phyloP scores from a whole-genome alignment of 2,888 invertebrate species.

The Amphimallon solstitiale region DNA sequence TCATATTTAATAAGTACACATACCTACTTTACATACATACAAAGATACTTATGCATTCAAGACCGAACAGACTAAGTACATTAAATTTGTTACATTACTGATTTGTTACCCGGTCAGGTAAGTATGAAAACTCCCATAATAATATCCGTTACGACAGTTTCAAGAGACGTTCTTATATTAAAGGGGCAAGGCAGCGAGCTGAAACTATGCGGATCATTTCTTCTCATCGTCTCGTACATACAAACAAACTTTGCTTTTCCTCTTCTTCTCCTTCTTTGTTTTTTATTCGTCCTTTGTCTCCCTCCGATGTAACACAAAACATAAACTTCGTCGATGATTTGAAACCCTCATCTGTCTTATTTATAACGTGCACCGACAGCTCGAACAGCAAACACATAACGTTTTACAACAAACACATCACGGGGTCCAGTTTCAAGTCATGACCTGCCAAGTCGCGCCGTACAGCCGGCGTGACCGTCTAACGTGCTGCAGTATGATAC shows the following conservation, averaged over 20 bases:
- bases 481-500: slow-evolving; percentile 17
- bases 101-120: slow-evolving; percentile 26
- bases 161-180: slow-evolving; percentile 15
- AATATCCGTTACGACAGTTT: slow-evolving; percentile 21
- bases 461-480: slow-evolving; percentile 16
- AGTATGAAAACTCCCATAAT: slow-evolving; percentile 21
- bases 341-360: slow-evolving; percentile 20
- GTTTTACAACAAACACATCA: background rate
- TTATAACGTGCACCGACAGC: slow-evolving; percentile 8
- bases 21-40: too few species aligned
- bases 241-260: background rate
- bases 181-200: slow-evolving; percentile 11
- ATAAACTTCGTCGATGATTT: slow-evolving; percentile 28
- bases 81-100: slow-evolving; percentile 17
- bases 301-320: background rate
- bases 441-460: slow-evolving; percentile 21
- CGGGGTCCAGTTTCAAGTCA: slow-evolving; percentile 9
- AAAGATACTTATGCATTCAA: too few species aligned
- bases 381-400: background rate
- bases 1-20: too few species aligned
- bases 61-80: background rate
- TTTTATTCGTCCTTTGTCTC: background rate
- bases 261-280: background rate
- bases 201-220: slow-evolving; percentile 18
- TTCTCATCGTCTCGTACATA: background rate